A percentile compares a stretch with the other conserved stretches of the same genome.
Evolutionary conservation across 2,888 invertebrate genomes (phyloP).

Genomic region (Drosophila recens): DNA sequence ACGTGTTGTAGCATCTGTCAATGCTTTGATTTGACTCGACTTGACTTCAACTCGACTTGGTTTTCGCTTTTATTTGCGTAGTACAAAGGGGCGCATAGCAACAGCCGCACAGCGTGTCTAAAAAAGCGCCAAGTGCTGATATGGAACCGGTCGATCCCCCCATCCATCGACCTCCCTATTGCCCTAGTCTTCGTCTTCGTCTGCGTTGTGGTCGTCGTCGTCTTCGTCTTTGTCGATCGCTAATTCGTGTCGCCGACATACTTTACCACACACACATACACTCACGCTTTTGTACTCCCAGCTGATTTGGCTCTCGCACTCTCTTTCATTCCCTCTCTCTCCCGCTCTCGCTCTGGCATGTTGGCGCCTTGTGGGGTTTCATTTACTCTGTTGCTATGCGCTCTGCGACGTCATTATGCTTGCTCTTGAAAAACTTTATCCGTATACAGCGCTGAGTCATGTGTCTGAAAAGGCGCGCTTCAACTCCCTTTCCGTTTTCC

Average conservation of each 20-base stretch:
- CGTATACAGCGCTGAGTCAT: slow-evolving; percentile 55
- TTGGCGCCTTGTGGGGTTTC: slow-evolving; percentile 49
- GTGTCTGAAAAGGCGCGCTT: slow-evolving; percentile 8
- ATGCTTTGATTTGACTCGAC: slow-evolving; percentile 28
- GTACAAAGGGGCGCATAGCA: slow-evolving; percentile 48
- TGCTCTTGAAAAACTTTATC: slow-evolving; percentile 69
- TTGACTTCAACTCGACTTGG: slow-evolving; percentile 17
- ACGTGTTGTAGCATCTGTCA: slow-evolving; percentile 40
- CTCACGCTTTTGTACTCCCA: slow-evolving; percentile 16
- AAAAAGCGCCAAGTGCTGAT: slow-evolving; percentile 45
- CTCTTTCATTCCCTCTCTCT: slow-evolving; percentile 24
- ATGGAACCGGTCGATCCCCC: slow-evolving; percentile 62
- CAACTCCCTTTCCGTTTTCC: background rate
- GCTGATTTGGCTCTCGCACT: slow-evolving; percentile 10
- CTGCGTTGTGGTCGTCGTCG: slow-evolving; percentile 9
- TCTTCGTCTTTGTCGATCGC: slow-evolving; percentile 50
- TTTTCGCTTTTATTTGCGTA: slow-evolving; percentile 28
- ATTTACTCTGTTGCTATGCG: slow-evolving; percentile 60
- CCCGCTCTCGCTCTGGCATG: background rate
- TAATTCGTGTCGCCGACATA: slow-evolving; percentile 50
- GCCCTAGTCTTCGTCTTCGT: slow-evolving; percentile 25
- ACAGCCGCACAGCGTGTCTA: slow-evolving; percentile 51
- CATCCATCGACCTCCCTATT: slow-evolving; percentile 16
- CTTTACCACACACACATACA: slow-evolving; percentile 12
- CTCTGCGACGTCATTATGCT: slow-evolving; percentile 56